Conservation (phyloP, 2,888 invertebrate genomes). For the Tupiocoris notatus region DNA sequence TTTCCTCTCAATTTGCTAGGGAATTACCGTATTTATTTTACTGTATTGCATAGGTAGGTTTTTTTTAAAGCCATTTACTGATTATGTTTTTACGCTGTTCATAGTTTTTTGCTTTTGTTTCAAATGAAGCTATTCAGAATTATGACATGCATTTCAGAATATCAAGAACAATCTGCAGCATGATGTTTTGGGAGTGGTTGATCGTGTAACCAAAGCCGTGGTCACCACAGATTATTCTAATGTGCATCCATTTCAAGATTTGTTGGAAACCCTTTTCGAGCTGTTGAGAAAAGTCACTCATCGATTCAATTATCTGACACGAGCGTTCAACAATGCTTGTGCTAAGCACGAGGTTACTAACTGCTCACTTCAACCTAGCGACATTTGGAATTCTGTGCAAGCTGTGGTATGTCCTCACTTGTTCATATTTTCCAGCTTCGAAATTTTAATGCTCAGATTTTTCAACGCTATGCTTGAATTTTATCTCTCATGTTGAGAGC, state of each 20-base stretch:
- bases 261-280: conserved; percentile 74
- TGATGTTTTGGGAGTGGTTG: conserved; percentile 76
- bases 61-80: too few species aligned
- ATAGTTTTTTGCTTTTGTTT: not conserved
- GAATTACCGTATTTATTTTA: too few species aligned
- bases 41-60: too few species aligned
- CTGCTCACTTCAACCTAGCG: conserved; percentile 67
- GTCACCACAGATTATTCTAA: conserved; percentile 54
- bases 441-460: too few species aligned
- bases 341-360: conserved; percentile 58
- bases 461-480: too few species aligned
- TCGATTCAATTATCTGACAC: conserved; percentile 33
- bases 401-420: conserved; percentile 75
- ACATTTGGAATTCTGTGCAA: conserved; percentile 89
- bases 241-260: conserved; percentile 57
- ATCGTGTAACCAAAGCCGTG: conserved; percentile 75
- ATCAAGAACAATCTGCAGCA: conserved; percentile 80
- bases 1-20: too few species aligned
- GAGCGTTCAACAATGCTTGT: conserved; percentile 25
- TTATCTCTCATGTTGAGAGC: too few species aligned
- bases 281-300: conserved; percentile 77
- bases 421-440: too few species aligned
- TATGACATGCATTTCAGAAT: conserved; percentile 57
- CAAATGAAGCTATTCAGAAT: not conserved
- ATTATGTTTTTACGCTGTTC: conserved; percentile 4